phyloP scores from a whole-genome alignment of 2,797 vertebrate genomes.

The Pelodytes ibericus region DNA sequence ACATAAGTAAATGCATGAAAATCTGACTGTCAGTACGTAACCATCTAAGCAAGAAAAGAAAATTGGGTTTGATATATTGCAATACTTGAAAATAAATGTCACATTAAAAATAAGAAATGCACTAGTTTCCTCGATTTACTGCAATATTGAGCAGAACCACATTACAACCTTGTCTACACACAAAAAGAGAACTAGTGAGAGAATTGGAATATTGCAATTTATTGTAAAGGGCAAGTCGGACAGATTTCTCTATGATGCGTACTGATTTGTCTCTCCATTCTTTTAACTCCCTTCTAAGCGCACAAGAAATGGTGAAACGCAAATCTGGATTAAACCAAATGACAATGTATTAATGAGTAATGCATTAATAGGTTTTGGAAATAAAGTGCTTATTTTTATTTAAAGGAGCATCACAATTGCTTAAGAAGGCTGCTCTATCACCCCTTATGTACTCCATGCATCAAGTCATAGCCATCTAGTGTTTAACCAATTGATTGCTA shows the following conservation, averaged over 20 bases:
- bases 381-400: no score
- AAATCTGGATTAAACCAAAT: background rate
- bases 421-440: no score
- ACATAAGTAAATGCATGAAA: background rate
- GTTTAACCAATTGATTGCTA: no score
- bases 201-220: slow-evolving; percentile 5
- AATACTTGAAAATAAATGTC: slow-evolving; percentile 4
- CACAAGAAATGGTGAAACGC: background rate
- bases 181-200: background rate
- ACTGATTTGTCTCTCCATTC: background rate
- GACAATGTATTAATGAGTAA: no score
- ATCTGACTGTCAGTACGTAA: background rate
- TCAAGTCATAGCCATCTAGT: no score
- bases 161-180: background rate
- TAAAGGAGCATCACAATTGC: no score
- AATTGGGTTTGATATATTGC: background rate
- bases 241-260: background rate
- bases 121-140: background rate
- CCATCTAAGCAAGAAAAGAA: background rate
- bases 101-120: background rate
- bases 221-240: background rate
- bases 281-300: background rate
- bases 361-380: no score
- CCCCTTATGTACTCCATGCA: no score
- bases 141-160: background rate